Evolutionary conservation across 2,888 invertebrate genomes (phyloP).

Genomic region (Leptothorax acervorum): DNA sequence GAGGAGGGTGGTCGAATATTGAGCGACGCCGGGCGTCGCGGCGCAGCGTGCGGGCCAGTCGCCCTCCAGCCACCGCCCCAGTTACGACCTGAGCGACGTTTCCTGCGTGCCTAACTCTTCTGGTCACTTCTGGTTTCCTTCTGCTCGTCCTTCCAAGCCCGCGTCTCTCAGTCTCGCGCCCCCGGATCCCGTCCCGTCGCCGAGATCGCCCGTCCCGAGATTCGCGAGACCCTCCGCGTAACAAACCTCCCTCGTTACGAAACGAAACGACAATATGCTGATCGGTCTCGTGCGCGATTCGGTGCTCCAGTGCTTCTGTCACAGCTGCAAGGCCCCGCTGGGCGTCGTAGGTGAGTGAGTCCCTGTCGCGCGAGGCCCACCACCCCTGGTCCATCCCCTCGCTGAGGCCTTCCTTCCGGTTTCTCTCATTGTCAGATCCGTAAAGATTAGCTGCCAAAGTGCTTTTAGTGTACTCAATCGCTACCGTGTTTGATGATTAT

Average conservation of each 20-base stretch:
- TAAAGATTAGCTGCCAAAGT: neutral
- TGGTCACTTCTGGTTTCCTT: slow-evolving; percentile 75
- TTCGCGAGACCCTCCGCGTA: slow-evolving; percentile 21
- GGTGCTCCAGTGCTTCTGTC: slow-evolving; percentile 97
- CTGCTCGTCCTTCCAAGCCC: slow-evolving; percentile 78
- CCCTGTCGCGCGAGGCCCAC: neutral
- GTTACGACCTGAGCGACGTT: slow-evolving; percentile 85
- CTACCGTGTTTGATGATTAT: neutral
- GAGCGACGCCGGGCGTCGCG: slow-evolving; percentile 88
- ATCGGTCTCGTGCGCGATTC: slow-evolving; percentile 96
- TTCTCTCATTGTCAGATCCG: neutral
- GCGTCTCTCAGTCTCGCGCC: neutral
- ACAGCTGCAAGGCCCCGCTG: slow-evolving; percentile 95
- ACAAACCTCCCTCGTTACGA: slow-evolving; percentile 6
- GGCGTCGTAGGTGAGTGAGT: slow-evolving; percentile 83
- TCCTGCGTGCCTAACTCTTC: slow-evolving; percentile 81
- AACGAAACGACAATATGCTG: slow-evolving; percentile 88
- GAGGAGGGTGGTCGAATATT: slow-evolving; percentile 86
- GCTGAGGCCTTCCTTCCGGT: slow-evolving; percentile 9
- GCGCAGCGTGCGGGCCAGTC: slow-evolving; percentile 86
- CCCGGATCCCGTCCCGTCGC: neutral
- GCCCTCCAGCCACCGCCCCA: slow-evolving; percentile 89
- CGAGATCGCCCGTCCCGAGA: slow-evolving; percentile 22
- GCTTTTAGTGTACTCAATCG: neutral
- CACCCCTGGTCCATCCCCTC: neutral